Base-by-base conservation (phyloP, 2,113 vertebrate genomes). In the Pteruthius melanotis region DNA sequence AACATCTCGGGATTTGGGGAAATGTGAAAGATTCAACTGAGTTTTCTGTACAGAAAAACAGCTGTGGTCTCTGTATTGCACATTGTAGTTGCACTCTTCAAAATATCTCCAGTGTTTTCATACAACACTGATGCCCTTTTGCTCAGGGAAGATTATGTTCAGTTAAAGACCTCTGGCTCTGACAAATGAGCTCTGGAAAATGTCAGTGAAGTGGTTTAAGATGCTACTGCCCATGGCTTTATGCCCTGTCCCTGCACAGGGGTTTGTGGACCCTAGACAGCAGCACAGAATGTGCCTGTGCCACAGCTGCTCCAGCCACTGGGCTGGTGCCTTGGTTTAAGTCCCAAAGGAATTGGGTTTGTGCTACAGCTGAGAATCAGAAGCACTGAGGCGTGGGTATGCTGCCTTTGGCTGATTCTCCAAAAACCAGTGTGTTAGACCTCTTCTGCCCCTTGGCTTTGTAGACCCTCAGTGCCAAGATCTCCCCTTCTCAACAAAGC, bases 361-460 rank as follows among this genome's bases (percentile, higher is more conserved):
- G 7, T 0, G 1, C 37, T 61, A 9, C 0, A 0, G 24, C 52
- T 82, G 65, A 49, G 47, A 78, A 76, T 20, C 1, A 6, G 37
- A 65, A 93, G 63, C 13, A 1, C 31, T 53, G 59, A 74, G 68
- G 20, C 0, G 0, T 49, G 50, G 15, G 15, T 40, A 65, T 0
- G 0, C 80, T 60, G 59, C 11, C 8, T 60, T 88, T 53, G 28
- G 15, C 20, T 88, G 66, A 28, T 54, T 22, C n/a, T 33, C 47
- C 40, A 63, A 61, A 83, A 76, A 10, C 3, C 3, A 15, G 2
- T 49, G 12, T 23, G 3, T 33, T 65, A 69, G 31, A 54, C 3
- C 7, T 31, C 10, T 45, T 84, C 52, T 69, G 6, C 15, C 61
- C 31, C 44, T 82, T 50, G 30, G 37, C 37, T 83, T 82, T 50